Evolutionary conservation across 2,797 vertebrate species (phyloP).

Genomic region (Cossypha niveicapilla): DNA sequence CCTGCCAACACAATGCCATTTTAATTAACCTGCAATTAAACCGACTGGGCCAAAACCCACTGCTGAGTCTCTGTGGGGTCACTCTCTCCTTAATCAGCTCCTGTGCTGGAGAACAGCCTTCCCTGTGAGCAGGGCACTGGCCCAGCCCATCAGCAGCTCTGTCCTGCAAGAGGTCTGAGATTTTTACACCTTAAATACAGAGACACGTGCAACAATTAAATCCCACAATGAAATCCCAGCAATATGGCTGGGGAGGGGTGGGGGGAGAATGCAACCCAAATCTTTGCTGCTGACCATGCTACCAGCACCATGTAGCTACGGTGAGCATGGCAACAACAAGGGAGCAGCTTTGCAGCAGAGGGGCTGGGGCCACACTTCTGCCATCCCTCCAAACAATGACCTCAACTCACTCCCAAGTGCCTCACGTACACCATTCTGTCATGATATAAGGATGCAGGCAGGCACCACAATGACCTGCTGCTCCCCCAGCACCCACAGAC

Average conservation of each 20-base stretch:
- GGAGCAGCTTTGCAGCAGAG: not conserved
- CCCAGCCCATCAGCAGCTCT: not conserved
- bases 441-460: fast-evolving
- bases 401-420: fast-evolving
- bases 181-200: not conserved
- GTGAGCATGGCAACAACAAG: fast-evolving
- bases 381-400: fast-evolving
- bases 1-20: not conserved
- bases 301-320: fast-evolving
- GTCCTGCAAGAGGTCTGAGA: fast-evolving
- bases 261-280: not conserved
- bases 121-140: fast-evolving
- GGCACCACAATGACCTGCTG: not conserved
- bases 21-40: not conserved
- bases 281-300: not conserved
- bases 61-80: not conserved
- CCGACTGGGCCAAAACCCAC: not conserved
- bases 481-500: not conserved
- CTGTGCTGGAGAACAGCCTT: not conserved
- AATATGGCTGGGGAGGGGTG: not conserved
- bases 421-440: fast-evolving
- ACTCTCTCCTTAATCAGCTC: not conserved
- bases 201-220: not conserved
- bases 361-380: fast-evolving
- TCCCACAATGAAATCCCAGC: not conserved